phyloP scores from a whole-genome alignment of 2,113 vertebrate genomes.

The Rhinichthys klamathensis region DNA sequence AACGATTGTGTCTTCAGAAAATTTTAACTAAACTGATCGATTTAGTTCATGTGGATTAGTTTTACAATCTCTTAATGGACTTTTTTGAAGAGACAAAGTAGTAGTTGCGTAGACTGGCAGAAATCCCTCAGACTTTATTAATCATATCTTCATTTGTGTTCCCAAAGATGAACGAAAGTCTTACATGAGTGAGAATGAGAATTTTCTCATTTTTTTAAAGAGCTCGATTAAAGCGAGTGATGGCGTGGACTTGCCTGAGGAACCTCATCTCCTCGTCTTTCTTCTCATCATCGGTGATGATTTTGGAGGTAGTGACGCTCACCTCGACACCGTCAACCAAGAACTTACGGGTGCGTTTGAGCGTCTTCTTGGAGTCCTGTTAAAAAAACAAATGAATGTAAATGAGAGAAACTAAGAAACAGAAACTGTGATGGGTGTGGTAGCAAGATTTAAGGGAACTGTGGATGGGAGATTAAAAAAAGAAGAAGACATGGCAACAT shows the following conservation, averaged over 20 bases:
- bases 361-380: conserved; percentile 88
- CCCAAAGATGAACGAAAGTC: no score
- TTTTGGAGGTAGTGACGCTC: conserved; percentile 96
- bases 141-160: no score
- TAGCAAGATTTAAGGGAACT: neutral
- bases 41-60: no score
- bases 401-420: neutral
- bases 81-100: no score
- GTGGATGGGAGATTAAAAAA: neutral
- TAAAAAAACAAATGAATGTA: neutral
- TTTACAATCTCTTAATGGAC: no score
- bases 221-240: neutral
- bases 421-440: neutral
- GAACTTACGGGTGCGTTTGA: conserved; percentile 94
- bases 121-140: no score
- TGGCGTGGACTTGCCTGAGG: conserved; percentile 80
- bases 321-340: conserved; percentile 93
- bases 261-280: conserved; percentile 98
- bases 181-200: no score
- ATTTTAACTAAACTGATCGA: no score
- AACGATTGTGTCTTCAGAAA: no score
- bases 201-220: neutral
- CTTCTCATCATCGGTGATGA: conserved; percentile 95
- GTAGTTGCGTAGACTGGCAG: no score
- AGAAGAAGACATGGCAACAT: no score